Percentiles rank a stretch among this genome's conserved stretches.
These are phyloP conservation scores for Dinocampus coccinellae DNA, from an alignment of 2,888 invertebrate species.

Conservation along the genomic window DNA sequence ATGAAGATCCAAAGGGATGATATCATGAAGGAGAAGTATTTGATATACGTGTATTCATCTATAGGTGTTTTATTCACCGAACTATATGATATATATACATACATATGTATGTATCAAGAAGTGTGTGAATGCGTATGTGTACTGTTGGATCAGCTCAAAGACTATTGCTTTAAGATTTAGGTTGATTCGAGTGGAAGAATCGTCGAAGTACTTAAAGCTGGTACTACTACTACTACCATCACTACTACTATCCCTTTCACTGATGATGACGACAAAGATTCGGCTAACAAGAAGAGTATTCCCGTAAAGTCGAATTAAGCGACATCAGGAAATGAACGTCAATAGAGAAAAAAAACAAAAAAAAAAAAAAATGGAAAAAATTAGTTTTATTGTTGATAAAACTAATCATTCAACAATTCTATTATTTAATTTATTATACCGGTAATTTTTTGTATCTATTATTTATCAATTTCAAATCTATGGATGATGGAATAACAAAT, in stretches of 20 bases:
- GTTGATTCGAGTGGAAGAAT: conserved; percentile 43
- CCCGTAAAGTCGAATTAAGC: conserved; percentile 2
- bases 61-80: background rate
- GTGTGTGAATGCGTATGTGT: background rate
- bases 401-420: too few species aligned
- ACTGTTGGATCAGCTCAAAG: conserved; percentile 28
- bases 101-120: too few species aligned
- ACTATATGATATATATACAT: too few species aligned
- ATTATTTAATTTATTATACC: too few species aligned
- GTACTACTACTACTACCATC: too few species aligned
- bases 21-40: background rate
- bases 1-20: background rate
- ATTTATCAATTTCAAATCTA: too few species aligned
- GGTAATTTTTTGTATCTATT: too few species aligned
- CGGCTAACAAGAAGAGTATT: conserved; percentile 18
- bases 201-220: conserved; percentile 26
- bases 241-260: background rate
- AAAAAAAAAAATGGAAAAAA: background rate
- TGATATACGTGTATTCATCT: background rate
- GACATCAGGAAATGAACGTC: conserved; percentile 5
- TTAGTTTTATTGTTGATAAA: background rate
- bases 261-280: background rate
- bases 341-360: background rate
- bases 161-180: conserved; percentile 35
- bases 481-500: too few species aligned